Conservation (phyloP, 2,888 invertebrate genomes). For the Stenurella melanura region DNA sequence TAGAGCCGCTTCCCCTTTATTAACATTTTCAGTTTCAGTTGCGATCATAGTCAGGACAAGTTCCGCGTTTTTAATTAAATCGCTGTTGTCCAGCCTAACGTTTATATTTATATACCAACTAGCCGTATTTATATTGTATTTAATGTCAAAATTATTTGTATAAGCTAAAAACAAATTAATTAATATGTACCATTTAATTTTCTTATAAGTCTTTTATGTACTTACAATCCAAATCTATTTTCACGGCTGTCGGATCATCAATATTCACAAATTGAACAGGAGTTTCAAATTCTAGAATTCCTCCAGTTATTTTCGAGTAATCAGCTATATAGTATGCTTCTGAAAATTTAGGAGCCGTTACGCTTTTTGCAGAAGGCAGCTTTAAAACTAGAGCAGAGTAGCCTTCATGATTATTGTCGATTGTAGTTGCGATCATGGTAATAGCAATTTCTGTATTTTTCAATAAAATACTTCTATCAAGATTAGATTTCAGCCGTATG, state of each 20-base stretch:
- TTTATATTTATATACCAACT: background rate
- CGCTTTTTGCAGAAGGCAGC: background rate
- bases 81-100: background rate
- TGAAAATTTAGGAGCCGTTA: slow-evolving; percentile 1
- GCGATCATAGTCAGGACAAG: background rate
- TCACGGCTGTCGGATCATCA: background rate
- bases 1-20: background rate
- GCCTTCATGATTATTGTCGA: background rate
- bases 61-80: background rate
- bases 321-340: slow-evolving; percentile 24
- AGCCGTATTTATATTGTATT: background rate
- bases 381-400: slow-evolving; percentile 27
- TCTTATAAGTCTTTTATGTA: background rate
- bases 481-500: background rate
- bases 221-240: slow-evolving; percentile 26
- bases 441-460: slow-evolving; percentile 25
- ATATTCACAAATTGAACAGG: slow-evolving; percentile 4
- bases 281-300: slow-evolving; percentile 10
- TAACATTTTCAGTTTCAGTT: background rate
- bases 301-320: slow-evolving; percentile 2
- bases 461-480: slow-evolving; percentile 1
- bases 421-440: slow-evolving; percentile 7
- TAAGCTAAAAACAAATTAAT: slow-evolving; percentile 9
- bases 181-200: too few relatives aligned
- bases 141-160: slow-evolving; percentile 30